These are phyloP conservation scores for Chaetophractus vellerosus DNA, from an alignment of 2,797 vertebrate genomes.

Conservation along the genomic window DNA sequence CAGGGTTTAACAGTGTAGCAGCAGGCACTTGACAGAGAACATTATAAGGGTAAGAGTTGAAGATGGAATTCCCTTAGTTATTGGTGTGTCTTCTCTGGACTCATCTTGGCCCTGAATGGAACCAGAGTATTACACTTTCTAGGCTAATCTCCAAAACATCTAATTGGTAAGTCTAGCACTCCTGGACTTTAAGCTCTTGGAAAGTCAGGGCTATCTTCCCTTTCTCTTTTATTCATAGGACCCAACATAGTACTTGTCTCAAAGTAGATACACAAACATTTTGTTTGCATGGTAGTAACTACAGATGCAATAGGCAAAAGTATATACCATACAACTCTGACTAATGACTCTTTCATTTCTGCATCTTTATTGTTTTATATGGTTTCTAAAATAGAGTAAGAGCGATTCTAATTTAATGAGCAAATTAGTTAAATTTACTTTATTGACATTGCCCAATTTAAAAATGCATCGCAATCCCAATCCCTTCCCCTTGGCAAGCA, in stretches of 20 bases:
- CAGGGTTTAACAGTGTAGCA: neutral
- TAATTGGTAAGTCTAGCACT: neutral
- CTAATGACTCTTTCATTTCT: neutral
- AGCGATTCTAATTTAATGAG: neutral
- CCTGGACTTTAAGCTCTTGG: neutral
- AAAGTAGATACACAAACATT: neutral
- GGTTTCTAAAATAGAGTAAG: neutral
- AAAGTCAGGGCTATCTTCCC: neutral
- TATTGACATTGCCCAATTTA: neutral
- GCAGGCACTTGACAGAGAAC: neutral
- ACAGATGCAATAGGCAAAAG: neutral
- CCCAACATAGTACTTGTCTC: neutral
- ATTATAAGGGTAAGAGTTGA: too few species aligned
- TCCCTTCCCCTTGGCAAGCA: slow-evolving; percentile 14
- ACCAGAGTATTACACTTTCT: neutral
- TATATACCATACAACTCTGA: neutral
- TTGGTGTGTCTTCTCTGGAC: neutral
- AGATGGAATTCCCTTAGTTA: neutral
- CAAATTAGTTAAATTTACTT: slow-evolving; percentile 27
- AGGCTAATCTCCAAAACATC: neutral
- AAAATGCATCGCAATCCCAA: neutral
- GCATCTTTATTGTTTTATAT: neutral
- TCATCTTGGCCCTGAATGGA: neutral
- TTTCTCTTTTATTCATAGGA: neutral
- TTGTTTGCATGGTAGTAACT: neutral